These are phyloP conservation scores for Mesochorus sp. DNA, from an alignment of 2,888 invertebrate species.

Conservation along the genomic window DNA sequence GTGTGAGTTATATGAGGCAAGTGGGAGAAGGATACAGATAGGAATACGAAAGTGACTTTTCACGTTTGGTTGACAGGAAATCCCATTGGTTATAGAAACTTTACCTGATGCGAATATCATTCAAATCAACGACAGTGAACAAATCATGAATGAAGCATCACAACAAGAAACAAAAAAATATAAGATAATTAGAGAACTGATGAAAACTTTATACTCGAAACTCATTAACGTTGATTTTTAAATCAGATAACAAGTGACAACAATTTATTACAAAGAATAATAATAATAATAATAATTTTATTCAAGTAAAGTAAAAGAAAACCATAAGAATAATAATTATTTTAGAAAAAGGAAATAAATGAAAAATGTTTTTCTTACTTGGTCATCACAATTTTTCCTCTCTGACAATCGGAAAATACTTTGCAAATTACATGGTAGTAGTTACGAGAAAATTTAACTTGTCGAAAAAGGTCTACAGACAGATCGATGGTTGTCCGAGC, in stretches of 20 bases:
- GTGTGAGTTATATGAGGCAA: not conserved
- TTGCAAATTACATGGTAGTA: too few species aligned
- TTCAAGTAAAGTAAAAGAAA: too few species aligned
- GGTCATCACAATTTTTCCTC: not conserved
- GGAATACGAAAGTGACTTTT: conserved; percentile 44
- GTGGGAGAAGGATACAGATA: not conserved
- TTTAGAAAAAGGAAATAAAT: not conserved
- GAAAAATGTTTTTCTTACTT: not conserved
- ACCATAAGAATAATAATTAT: too few species aligned
- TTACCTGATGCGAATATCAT: conserved; percentile 26
- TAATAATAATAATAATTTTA: too few species aligned
- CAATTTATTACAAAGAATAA: too few species aligned
- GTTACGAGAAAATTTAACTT: not conserved
- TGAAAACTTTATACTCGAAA: too few species aligned
- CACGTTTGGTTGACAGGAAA: conserved; percentile 28
- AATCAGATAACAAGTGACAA: too few species aligned
- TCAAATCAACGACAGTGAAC: not conserved
- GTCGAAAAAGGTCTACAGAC: not conserved
- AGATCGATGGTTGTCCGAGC: conserved; percentile 25
- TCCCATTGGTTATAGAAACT: conserved; percentile 19
- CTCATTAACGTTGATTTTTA: too few species aligned
- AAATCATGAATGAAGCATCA: not conserved
- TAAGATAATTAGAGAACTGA: too few species aligned
- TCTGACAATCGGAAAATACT: not conserved
- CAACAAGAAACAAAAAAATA: too few species aligned